Evolutionary conservation across 2,888 invertebrate genomes (phyloP).

Genomic region (Drosophila merina): DNA sequence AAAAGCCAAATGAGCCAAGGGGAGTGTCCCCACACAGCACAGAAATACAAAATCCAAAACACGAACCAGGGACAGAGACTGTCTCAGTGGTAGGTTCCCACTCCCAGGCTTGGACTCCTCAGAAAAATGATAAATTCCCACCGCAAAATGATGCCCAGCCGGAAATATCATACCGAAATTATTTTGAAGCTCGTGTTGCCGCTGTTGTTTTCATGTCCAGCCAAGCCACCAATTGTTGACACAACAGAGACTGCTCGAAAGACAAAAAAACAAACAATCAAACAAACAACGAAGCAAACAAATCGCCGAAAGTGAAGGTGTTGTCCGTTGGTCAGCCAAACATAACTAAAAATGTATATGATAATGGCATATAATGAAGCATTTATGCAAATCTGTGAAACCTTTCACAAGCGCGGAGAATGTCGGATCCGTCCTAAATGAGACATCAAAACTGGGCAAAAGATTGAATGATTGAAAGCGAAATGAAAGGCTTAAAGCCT

Average conservation of each 20-base stretch:
- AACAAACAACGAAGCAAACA: slow-evolving; percentile 30
- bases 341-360: slow-evolving; percentile 44
- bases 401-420: slow-evolving; percentile 15
- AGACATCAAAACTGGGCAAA: not conserved
- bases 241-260: slow-evolving; percentile 7
- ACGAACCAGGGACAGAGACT: no score
- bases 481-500: no score
- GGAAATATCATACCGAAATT: slow-evolving; percentile 28
- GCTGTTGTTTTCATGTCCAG: slow-evolving; percentile 10
- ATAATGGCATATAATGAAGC: slow-evolving; percentile 65
- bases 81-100: not conserved
- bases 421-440: not conserved
- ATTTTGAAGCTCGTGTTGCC: not conserved
- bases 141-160: slow-evolving; percentile 33
- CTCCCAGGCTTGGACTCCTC: not conserved
- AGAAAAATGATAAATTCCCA: slow-evolving; percentile 10
- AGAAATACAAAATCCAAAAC: no score
- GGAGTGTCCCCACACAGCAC: slow-evolving; percentile 25
- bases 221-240: slow-evolving; percentile 38
- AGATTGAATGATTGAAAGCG: no score
- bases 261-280: slow-evolving; percentile 1
- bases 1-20: not conserved
- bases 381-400: slow-evolving; percentile 65
- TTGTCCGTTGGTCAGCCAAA: slow-evolving; percentile 17
- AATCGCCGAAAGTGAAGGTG: slow-evolving; percentile 48